Conservation (phyloP, 2,113 vertebrate genomes). For the Elaphurus davidianus region DNA sequence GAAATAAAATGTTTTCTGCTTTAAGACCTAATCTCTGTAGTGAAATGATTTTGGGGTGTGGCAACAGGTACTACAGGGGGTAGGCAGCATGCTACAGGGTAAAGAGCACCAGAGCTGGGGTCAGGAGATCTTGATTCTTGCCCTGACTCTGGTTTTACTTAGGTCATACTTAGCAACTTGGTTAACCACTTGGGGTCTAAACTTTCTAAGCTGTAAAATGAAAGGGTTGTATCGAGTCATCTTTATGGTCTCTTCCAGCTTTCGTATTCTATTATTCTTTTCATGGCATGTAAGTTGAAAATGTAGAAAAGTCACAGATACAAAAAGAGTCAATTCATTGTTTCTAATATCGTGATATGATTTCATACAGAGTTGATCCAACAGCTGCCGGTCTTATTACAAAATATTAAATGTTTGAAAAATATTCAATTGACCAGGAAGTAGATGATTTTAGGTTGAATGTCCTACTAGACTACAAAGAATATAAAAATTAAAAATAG, state of each 20-base stretch:
- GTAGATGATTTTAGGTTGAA: background rate
- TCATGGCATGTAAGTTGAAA: background rate
- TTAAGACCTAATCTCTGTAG: background rate
- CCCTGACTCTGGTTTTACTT: background rate
- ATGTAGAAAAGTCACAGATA: background rate
- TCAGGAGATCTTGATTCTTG: background rate
- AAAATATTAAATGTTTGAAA: background rate
- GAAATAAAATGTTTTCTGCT: background rate
- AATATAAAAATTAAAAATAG: background rate
- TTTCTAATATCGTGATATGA: conserved; percentile 13
- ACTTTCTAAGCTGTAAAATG: background rate
- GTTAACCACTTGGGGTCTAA: background rate
- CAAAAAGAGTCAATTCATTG: background rate
- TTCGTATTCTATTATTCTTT: background rate
- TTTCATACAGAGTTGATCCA: background rate
- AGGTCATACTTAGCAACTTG: background rate
- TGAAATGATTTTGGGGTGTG: background rate
- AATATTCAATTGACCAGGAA: background rate
- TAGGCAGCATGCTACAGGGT: background rate
- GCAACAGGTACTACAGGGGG: background rate
- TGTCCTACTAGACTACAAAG: background rate
- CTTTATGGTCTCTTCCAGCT: background rate
- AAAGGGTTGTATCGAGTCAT: background rate
- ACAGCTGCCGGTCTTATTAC: background rate
- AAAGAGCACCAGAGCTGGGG: background rate